These are phyloP conservation scores for Halcyon badia DNA, from an alignment of 2,797 vertebrate species.

Conservation along the genomic window DNA sequence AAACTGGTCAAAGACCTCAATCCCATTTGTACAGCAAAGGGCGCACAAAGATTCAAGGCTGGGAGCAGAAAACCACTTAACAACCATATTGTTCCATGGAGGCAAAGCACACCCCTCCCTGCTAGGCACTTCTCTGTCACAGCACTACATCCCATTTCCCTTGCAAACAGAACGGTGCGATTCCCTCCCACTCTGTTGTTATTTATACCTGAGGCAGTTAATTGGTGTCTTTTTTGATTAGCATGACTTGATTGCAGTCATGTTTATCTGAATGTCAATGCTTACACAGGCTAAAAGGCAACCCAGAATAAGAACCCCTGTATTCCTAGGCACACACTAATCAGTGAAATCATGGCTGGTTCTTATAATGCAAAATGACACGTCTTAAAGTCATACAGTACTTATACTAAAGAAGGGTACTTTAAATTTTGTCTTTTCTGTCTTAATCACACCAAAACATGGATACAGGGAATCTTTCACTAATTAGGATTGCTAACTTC, in stretches of 20 bases:
- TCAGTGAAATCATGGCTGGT: conserved; percentile 19
- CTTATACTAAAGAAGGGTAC: background rate
- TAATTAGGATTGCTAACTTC: background rate
- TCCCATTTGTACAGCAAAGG: background rate
- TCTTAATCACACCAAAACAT: background rate
- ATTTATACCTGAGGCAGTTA: conserved; percentile 56
- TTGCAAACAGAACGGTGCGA: background rate
- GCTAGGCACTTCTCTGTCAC: background rate
- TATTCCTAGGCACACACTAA: background rate
- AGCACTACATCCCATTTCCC: background rate
- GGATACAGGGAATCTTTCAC: background rate
- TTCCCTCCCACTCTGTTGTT: conserved; percentile 55
- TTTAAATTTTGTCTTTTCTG: background rate
- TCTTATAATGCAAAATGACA: conserved; percentile 19
- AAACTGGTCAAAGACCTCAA: background rate
- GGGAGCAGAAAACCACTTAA: background rate
- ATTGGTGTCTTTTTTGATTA: conserved; percentile 52
- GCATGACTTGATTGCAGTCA: conserved; percentile 54
- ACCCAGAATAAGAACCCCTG: background rate
- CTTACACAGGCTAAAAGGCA: conserved; percentile 34
- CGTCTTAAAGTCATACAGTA: background rate
- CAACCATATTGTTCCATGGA: background rate
- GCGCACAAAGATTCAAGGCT: background rate
- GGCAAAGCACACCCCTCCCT: background rate
- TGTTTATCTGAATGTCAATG: conserved; percentile 48